These are phyloP conservation scores for Araneus ventricosus DNA, from an alignment of 1,140 invertebrate genomes.

Conservation along the genomic window DNA sequence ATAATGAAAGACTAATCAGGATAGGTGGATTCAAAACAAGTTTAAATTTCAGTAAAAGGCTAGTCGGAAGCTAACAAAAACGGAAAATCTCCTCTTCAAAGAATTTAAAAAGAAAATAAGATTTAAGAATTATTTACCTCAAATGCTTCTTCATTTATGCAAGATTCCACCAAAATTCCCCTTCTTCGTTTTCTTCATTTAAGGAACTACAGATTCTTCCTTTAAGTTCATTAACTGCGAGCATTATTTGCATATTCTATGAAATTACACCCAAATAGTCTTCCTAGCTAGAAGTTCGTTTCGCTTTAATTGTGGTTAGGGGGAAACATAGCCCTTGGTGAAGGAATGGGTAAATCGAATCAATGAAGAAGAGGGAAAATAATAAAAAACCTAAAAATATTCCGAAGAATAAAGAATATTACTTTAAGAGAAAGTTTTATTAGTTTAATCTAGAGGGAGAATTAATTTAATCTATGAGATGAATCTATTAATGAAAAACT, in stretches of 20 bases:
- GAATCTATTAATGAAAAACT: conserved; percentile 15
- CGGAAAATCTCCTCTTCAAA: no score
- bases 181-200: not conserved
- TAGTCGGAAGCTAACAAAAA: no score
- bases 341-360: not conserved
- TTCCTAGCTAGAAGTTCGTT: not conserved
- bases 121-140: conserved; percentile 10
- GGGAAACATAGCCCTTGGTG: not conserved
- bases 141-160: not conserved
- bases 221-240: not conserved
- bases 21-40: no score
- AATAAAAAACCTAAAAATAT: not conserved
- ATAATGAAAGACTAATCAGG: no score
- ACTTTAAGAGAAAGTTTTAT: conserved; percentile 1
- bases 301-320: not conserved
- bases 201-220: not conserved
- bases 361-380: not conserved
- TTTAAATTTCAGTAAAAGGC: no score
- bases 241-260: conserved; percentile 15
- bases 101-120: not conserved
- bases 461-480: not conserved
- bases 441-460: conserved; percentile 5
- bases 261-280: not conserved
- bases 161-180: not conserved
- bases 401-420: not conserved